Conservation (phyloP, 2,113 vertebrate genomes). For the Mus pahari region DNA sequence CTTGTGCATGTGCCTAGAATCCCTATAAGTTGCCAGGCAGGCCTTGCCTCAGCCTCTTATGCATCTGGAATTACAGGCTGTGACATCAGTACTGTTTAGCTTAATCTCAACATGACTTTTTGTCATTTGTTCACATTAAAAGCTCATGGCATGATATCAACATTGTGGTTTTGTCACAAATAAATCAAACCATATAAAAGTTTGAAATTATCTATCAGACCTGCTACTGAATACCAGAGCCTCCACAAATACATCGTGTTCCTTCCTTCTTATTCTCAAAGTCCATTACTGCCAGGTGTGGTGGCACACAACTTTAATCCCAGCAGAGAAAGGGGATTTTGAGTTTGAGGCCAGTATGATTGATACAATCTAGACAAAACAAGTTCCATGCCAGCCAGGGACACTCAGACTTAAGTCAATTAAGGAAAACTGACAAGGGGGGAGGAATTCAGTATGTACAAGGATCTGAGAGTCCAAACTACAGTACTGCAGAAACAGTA, state of each 20-base stretch:
- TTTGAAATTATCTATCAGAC: background rate
- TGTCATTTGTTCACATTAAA: background rate
- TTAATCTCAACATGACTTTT: background rate
- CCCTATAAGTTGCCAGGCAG: background rate
- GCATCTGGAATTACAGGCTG: background rate
- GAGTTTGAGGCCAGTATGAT: background rate
- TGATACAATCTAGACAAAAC: too few species aligned
- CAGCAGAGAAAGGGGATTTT: background rate
- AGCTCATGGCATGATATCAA: background rate
- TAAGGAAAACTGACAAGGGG: background rate
- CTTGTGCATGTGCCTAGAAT: background rate
- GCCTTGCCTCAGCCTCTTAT: background rate
- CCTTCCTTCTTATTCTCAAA: background rate
- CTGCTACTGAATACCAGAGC: background rate
- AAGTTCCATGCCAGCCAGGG: background rate
- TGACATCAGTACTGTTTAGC: background rate
- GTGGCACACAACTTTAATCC: background rate
- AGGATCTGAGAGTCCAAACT: background rate
- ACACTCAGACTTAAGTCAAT: background rate
- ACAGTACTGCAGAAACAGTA: background rate
- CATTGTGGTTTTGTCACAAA: background rate
- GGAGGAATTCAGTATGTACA: background rate
- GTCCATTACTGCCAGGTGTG: background rate
- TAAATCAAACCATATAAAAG: background rate
- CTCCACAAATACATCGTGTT: background rate